Percentiles rank a stretch among this genome's conserved stretches.
phyloP scores from a whole-genome alignment of 1,140 invertebrate species.

The Metopolophium dirhodum region DNA sequence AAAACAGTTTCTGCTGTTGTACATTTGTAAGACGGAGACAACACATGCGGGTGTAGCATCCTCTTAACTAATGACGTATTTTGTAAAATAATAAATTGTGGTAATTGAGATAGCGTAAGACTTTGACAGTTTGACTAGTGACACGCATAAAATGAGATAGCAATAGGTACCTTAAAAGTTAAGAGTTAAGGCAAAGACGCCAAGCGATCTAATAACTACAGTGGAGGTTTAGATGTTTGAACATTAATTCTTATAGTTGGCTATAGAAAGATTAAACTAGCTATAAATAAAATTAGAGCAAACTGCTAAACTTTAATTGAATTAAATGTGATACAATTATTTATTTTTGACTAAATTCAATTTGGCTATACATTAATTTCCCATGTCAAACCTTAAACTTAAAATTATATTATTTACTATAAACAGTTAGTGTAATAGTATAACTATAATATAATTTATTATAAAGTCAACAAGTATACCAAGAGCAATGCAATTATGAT shows the following conservation, averaged over 20 bases:
- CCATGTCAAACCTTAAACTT: background rate
- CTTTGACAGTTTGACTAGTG: background rate
- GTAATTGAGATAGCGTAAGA: background rate
- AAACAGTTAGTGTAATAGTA: background rate
- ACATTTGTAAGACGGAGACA: too few relatives aligned
- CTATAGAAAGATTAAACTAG: background rate
- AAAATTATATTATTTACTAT: background rate
- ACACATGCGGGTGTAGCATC: too few relatives aligned
- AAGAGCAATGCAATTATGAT: background rate
- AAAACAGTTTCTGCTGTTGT: too few relatives aligned
- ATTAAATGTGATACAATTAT: background rate
- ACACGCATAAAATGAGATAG: background rate
- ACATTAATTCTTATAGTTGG: constrained; percentile 5
- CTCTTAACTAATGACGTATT: background rate
- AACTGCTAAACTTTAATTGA: background rate
- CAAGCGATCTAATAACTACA: background rate
- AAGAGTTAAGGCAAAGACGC: background rate
- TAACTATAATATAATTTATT: background rate
- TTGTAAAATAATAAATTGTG: background rate
- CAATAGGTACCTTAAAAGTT: background rate
- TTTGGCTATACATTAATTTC: background rate
- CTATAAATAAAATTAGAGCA: background rate
- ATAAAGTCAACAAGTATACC: background rate
- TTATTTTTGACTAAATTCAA: background rate
- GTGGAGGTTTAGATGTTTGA: background rate